Conservation (phyloP, 1,140 invertebrate genomes). For the Phymastichus coffea region DNA sequence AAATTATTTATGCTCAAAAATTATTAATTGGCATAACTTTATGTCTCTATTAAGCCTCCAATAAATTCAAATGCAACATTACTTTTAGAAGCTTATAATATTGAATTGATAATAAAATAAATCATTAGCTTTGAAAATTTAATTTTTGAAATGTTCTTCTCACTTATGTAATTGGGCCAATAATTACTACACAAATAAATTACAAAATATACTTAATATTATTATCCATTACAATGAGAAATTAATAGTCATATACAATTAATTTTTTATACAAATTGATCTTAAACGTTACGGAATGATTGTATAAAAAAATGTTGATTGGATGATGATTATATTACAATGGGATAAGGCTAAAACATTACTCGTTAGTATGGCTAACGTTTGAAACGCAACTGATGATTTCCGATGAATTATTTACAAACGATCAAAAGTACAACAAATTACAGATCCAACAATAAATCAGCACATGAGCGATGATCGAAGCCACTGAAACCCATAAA, state of each 20-base stretch:
- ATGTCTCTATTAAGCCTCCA: too few relatives aligned
- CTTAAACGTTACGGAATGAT: slow-evolving; percentile 29
- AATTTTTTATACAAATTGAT: slow-evolving; percentile 41
- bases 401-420: slow-evolving; percentile 47
- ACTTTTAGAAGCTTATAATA: too few relatives aligned
- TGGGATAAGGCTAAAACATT: slow-evolving; percentile 34
- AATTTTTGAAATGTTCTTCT: too few relatives aligned
- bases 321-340: slow-evolving; percentile 43
- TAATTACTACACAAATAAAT: slow-evolving; percentile 19
- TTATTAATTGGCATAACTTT: too few relatives aligned
- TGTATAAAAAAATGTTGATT: slow-evolving; percentile 31
- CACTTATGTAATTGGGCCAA: too few relatives aligned
- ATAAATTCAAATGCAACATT: too few relatives aligned
- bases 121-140: too few relatives aligned
- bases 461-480: slow-evolving; percentile 73
- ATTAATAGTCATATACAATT: slow-evolving; percentile 36
- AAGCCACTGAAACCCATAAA: slow-evolving; percentile 70
- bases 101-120: too few relatives aligned
- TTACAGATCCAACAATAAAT: slow-evolving; percentile 33
- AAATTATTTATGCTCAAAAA: too few relatives aligned
- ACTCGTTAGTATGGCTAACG: slow-evolving; percentile 46
- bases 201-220: slow-evolving; percentile 45
- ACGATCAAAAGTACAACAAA: slow-evolving; percentile 34
- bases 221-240: slow-evolving; percentile 38
- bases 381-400: slow-evolving; percentile 32